Percentiles rank a stretch among this genome's conserved stretches.
These are phyloP conservation scores for Drosophila murphyi DNA, from an alignment of 1,140 invertebrate species.

Conservation along the genomic window DNA sequence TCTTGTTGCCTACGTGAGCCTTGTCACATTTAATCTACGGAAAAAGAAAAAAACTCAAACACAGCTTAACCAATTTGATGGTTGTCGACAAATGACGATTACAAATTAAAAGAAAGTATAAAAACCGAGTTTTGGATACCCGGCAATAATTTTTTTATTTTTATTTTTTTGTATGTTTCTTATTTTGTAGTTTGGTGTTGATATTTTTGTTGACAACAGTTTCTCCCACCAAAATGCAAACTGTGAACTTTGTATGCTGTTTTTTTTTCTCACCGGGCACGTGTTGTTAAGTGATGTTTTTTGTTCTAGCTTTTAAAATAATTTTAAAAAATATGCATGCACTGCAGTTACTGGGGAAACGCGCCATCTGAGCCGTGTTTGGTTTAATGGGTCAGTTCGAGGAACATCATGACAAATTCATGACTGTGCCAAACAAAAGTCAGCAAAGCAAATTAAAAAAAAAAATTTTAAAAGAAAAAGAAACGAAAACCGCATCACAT, in stretches of 20 bases:
- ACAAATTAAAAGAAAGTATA: slow-evolving; percentile 48
- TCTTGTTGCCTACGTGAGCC: slow-evolving; percentile 29
- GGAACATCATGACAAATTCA: slow-evolving; percentile 16
- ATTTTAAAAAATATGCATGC: slow-evolving; percentile 36
- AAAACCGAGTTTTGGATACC: background rate
- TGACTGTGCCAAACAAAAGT: slow-evolving; percentile 17
- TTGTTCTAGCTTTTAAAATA: slow-evolving; percentile 19
- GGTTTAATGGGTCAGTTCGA: slow-evolving; percentile 34
- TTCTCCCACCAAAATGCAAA: slow-evolving; percentile 29
- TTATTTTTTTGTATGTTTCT: background rate
- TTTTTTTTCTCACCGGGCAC: slow-evolving; percentile 21
- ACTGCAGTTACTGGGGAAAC: slow-evolving; percentile 37
- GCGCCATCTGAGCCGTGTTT: slow-evolving; percentile 35
- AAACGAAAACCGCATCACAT: background rate
- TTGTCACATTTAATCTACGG: slow-evolving; percentile 5
- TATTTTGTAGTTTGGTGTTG: slow-evolving; percentile 5
- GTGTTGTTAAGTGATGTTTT: slow-evolving; percentile 30
- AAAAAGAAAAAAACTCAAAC: background rate
- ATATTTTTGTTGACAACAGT: slow-evolving; percentile 24
- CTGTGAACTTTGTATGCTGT: background rate
- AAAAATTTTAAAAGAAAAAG: background rate
- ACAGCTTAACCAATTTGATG: slow-evolving; percentile 4
- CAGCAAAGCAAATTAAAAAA: background rate
- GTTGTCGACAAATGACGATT: slow-evolving; percentile 28
- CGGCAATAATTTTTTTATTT: slow-evolving; percentile 6